Evolutionary conservation across 35 echinoderm and acorn worm species (phyloP), one percentile per base, ranked within the genome.

Genomic region (Hemicentrotus pulcherrimus): DNA sequence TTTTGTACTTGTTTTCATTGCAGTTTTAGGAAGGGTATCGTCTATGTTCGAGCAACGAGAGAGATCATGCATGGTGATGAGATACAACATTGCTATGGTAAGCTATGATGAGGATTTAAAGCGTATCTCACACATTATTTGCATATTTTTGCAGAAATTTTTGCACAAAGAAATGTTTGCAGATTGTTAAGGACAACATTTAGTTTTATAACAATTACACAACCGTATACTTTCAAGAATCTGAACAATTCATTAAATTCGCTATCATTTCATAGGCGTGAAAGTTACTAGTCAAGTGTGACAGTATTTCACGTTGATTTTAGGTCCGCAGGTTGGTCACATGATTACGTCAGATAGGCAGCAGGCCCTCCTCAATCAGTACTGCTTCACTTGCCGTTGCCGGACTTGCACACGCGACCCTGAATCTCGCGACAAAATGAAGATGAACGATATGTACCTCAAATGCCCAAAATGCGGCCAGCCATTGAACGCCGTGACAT

Each of bases 81-180:
- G 88, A 97, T 99, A 47, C 93, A 95, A n/a, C 97, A 99, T 95
- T 97, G 98, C 59, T 99, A 99, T 97, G 98, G 98, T 99, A 94
- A 96, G 98, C 70, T 12, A 86, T 86, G n/a, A 86, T 22, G 11
- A 86, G 32, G 35, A 41, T 41, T 1, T 41, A 41, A 41, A 41
- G 35, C 35, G 3, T 41, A 41, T 41, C 35, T 41, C 35, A 41
- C 35, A 41, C 35, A 41, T 41, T 41, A 41, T 41, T 41, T 41
- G 35, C 35, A 41, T 41, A 41, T 41, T 41, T 41, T 41, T 41
- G 35, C 35, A 41, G 35, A 41, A 41, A 41, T 3, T 0, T 41
- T 41, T 41, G 35, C 35, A 41, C 35, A 41, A 41, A 41, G 35
- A 41, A 41, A 41, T 41, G 35, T 41, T 41, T 41, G 35, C 35